These are phyloP conservation scores for Porites divaricata DNA, from an alignment of 92 coral and sea anemone genomes.

Conservation along the genomic window DNA sequence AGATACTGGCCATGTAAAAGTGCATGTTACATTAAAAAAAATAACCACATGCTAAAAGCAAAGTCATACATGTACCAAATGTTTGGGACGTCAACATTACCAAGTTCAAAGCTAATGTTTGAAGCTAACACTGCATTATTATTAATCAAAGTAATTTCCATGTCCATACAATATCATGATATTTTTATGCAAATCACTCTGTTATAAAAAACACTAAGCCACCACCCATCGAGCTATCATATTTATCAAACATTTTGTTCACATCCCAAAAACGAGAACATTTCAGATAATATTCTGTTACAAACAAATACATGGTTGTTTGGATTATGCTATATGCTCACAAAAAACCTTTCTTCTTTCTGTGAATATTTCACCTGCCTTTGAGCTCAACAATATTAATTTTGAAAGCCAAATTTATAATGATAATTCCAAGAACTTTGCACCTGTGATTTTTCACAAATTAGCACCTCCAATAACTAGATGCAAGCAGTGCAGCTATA, in stretches of 20 bases:
- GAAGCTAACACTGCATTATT: not conserved
- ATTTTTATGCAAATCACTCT: constrained; percentile 9
- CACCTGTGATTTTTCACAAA: constrained; percentile 50
- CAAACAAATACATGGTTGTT: not conserved
- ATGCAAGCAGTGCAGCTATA: not conserved
- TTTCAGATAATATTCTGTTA: not conserved
- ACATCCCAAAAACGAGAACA: not conserved
- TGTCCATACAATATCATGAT: not conserved
- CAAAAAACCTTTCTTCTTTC: not conserved
- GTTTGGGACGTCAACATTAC: too few relatives aligned
- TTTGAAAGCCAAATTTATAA: constrained; percentile 21
- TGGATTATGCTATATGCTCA: not conserved
- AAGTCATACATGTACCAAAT: too few relatives aligned
- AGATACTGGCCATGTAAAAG: too few relatives aligned
- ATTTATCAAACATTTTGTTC: not conserved
- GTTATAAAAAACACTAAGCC: not conserved
- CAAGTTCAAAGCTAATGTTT: not conserved
- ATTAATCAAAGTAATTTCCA: not conserved
- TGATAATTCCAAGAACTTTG: not conserved
- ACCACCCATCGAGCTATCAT: not conserved
- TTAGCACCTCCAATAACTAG: constrained; percentile 4
- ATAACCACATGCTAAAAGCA: too few relatives aligned
- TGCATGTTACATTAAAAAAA: too few relatives aligned
- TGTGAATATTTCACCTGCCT: constrained; percentile 1
- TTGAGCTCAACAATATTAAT: not conserved